Evolutionary conservation across 2,113 vertebrate genomes (phyloP).

Genomic region (Pteruthius melanotis): DNA sequence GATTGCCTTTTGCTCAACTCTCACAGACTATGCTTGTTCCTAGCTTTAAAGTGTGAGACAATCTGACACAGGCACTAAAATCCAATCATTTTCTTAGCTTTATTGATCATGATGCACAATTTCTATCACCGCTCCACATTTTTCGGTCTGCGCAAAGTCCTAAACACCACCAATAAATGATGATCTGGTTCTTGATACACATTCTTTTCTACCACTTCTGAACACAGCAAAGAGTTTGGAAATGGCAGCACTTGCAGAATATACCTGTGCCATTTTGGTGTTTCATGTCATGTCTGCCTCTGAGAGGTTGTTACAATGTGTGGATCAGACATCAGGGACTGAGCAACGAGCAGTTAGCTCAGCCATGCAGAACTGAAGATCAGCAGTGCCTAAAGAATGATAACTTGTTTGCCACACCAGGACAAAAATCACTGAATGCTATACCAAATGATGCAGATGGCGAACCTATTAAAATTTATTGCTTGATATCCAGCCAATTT

Average conservation of each 20-base stretch:
- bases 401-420: conserved; percentile 11
- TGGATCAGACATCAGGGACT: neutral
- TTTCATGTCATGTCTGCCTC: neutral
- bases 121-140: neutral
- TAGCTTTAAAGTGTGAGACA: neutral
- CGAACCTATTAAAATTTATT: conserved; percentile 9
- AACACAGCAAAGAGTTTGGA: neutral
- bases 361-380: neutral
- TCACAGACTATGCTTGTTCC: neutral
- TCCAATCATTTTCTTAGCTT: neutral
- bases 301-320: neutral
- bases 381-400: neutral
- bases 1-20: neutral
- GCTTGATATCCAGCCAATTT: neutral
- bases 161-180: neutral
- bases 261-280: neutral
- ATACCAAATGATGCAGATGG: conserved; percentile 40
- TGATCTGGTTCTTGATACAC: neutral
- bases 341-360: neutral
- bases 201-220: neutral
- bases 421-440: conserved; percentile 5
- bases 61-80: neutral
- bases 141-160: neutral
- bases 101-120: fast-evolving
- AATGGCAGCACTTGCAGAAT: neutral